Evolutionary conservation across 2,888 invertebrate species (phyloP), one percentile per base, ranked within the genome.

Genomic region (Nomada ruficornis): DNA sequence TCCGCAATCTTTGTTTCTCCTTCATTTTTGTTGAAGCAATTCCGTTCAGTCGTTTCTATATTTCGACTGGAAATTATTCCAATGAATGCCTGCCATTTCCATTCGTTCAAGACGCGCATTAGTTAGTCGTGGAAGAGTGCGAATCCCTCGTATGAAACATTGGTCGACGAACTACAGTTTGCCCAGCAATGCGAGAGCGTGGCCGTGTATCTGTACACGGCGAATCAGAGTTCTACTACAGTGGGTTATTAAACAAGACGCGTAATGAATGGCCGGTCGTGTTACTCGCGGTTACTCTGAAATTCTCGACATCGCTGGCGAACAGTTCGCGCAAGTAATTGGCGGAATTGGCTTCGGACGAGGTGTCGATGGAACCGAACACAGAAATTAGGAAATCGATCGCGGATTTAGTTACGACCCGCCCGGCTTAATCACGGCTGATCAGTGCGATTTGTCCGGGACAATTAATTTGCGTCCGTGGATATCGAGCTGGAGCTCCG

Each of bases 311-410:
- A 54, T 50, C 18, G 60, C 63, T 55, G 26, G 20, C 57, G 54
- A 62, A 26, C 36, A 18, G 60, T 29, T 60, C 54, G 50, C 13
- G 44, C 69, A 64, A 70, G 44, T 80, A 77, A 80, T 80, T 77
- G 65, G 20, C 54, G 59, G 59, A 59, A 77, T 77, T 77, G 63
- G 57, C 50, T n/a, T 15, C 11, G 29, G 29, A 54, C 52, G 59
- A 26, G 64, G 75, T 55, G 77, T 75, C 60, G 75, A 76, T 76
- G 3, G 50, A n/a, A 29, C 1, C 36, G 68, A 44, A 62, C 60
- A 54, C 68, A 68, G 75, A 75, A 62, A 75, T 75, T 62, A 36
- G 75, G 68, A 55, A 29, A 69, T 75, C 69, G 75, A 62, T 59
- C 65, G 59, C 23, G 59, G 65, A 69, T 69, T 75, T 62, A 29